Conservation (phyloP, 2,888 invertebrate genomes). For the Cephus spinipes region DNA sequence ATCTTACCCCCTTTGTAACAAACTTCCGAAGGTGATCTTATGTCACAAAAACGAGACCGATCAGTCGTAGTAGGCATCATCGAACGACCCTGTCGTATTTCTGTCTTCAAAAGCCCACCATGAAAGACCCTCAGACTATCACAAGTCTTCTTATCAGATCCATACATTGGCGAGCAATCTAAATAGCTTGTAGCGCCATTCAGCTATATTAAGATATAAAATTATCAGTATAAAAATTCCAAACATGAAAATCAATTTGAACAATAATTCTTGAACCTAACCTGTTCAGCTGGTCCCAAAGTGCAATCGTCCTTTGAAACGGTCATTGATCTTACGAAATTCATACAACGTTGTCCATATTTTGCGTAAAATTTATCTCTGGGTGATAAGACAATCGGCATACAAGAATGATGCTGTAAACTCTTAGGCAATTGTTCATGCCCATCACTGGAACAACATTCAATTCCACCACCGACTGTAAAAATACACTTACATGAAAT, state of each 20-base stretch:
- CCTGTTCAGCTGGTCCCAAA: constrained; percentile 72
- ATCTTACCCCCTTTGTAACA: constrained; percentile 43
- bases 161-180: constrained; percentile 71
- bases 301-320: constrained; percentile 71
- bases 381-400: constrained; percentile 71
- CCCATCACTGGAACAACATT: constrained; percentile 69
- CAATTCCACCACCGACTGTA: constrained; percentile 62
- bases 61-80: constrained; percentile 66
- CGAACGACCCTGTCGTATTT: constrained; percentile 62
- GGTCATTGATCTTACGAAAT: constrained; percentile 73
- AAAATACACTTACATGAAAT: neutral
- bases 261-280: constrained; percentile 38
- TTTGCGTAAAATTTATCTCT: constrained; percentile 70
- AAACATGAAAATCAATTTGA: no score
- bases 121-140: constrained; percentile 64
- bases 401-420: constrained; percentile 70
- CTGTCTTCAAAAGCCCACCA: constrained; percentile 67
- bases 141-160: constrained; percentile 65
- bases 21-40: constrained; percentile 30
- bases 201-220: constrained; percentile 26
- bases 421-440: constrained; percentile 63
- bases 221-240: neutral
- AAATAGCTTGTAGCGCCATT: constrained; percentile 66
- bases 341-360: constrained; percentile 70
- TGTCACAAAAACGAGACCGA: constrained; percentile 52